Percentiles rank a stretch among this genome's conserved stretches.
Conservation (phyloP, 2,888 invertebrate genomes). For the Clunio marinus region DNA sequence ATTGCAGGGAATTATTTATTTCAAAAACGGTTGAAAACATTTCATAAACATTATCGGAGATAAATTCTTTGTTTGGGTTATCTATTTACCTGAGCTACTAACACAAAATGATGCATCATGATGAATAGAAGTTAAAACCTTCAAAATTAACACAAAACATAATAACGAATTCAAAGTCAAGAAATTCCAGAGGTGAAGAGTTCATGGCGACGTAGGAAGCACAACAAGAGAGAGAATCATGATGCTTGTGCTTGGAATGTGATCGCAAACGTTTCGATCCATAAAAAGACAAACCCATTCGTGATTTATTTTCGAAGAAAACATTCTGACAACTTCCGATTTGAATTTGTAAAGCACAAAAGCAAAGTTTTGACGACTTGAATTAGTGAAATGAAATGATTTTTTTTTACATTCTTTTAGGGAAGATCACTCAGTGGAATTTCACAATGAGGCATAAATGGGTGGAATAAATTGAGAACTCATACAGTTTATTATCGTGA, state of each 20-base stretch:
- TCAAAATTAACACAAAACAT: neutral
- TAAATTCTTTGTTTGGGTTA: no score
- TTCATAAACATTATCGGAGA: no score
- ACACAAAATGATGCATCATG: no score
- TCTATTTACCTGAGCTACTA: no score
- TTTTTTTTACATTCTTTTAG: neutral
- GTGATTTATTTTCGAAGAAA: slow-evolving; percentile 5
- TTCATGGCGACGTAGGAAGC: slow-evolving; percentile 16
- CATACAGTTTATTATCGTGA: slow-evolving; percentile 31
- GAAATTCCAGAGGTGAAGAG: slow-evolving; percentile 10
- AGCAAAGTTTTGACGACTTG: neutral
- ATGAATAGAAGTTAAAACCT: slow-evolving; percentile 28
- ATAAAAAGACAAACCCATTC: slow-evolving; percentile 18
- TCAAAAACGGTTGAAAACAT: no score
- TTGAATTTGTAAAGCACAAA: neutral
- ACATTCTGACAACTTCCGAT: slow-evolving; percentile 28
- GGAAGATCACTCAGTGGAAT: neutral
- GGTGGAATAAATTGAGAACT: slow-evolving; percentile 32
- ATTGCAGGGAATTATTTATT: no score
- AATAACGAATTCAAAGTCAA: no score
- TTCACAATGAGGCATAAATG: slow-evolving; percentile 5
- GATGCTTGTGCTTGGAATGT: slow-evolving; percentile 15
- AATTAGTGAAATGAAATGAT: neutral
- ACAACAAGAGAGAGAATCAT: neutral
- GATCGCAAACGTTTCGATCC: neutral